Evolutionary conservation across 2,113 vertebrate species (phyloP).

Genomic region (Apodemus speciosus): DNA sequence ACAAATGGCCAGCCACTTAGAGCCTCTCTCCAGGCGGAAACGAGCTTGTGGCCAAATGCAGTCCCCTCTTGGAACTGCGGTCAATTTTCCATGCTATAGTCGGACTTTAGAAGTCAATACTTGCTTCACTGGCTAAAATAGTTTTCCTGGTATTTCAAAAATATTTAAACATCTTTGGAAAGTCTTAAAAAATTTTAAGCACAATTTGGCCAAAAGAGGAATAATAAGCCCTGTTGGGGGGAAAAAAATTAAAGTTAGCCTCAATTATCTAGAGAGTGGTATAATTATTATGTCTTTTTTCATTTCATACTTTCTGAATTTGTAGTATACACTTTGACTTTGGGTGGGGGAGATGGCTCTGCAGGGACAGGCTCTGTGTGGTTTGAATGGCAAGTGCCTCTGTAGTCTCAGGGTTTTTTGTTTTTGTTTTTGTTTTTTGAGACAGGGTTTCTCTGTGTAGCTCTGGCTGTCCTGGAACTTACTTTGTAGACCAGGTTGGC

Average conservation of each 20-base stretch:
- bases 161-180: constrained; percentile 3
- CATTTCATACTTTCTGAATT: constrained; percentile 12
- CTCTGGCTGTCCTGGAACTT: too few species aligned
- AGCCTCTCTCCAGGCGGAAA: neutral
- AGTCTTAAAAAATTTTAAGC: neutral
- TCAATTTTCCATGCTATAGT: constrained; percentile 48
- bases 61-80: constrained; percentile 29
- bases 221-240: constrained; percentile 2
- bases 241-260: constrained; percentile 2
- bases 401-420: neutral
- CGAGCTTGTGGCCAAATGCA: constrained; percentile 48
- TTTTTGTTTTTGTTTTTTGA: too few species aligned
- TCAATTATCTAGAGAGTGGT: neutral
- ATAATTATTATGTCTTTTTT: neutral
- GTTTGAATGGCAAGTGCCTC: neutral
- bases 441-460: too few species aligned
- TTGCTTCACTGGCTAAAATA: constrained; percentile 27
- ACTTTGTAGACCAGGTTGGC: too few species aligned
- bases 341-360: neutral
- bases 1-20: constrained; percentile 1
- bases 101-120: constrained; percentile 12
- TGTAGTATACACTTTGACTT: neutral
- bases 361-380: neutral
- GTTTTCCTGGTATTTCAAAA: constrained; percentile 38
- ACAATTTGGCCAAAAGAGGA: neutral